Evolutionary conservation across 2,113 vertebrate genomes (phyloP).

Genomic region (Chaenocephalus aceratus): DNA sequence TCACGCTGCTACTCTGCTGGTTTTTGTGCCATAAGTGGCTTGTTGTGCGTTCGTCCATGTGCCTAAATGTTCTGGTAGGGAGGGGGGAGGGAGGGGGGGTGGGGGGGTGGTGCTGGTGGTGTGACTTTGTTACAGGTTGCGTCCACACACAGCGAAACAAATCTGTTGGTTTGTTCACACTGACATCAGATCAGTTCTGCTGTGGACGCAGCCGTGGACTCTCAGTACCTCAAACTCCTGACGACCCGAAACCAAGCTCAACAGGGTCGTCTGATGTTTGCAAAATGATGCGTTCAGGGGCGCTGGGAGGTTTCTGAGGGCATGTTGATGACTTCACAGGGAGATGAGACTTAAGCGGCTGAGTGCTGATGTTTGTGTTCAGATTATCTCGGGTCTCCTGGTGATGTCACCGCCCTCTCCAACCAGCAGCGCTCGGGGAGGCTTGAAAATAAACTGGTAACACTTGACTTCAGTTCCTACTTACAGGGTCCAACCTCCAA

Average conservation of each 20-base stretch:
- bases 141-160: conserved; percentile 27
- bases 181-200: neutral
- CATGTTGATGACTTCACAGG: neutral
- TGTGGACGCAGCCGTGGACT: conserved; percentile 40
- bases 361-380: neutral
- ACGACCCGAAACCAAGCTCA: neutral
- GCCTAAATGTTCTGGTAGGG: conserved; percentile 57
- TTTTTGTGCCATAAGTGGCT: conserved; percentile 64
- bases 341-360: neutral
- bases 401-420: conserved; percentile 14
- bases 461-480: conserved; percentile 63
- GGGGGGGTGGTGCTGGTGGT: neutral
- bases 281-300: conserved; percentile 22
- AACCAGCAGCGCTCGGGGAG: conserved; percentile 2
- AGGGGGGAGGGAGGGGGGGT: neutral
- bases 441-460: conserved; percentile 55
- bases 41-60: conserved; percentile 57
- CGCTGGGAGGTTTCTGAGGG: conserved; percentile 19
- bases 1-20: conserved; percentile 43
- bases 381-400: neutral
- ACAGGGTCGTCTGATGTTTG: conserved; percentile 4
- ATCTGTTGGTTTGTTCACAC: neutral
- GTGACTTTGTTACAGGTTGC: conserved; percentile 54
- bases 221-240: conserved; percentile 35
- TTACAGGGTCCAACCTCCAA: conserved; percentile 14